A percentile compares a stretch with the other conserved stretches of the same genome.
phyloP scores from a whole-genome alignment of 2,888 invertebrate genomes.

The Apamea sordens region DNA sequence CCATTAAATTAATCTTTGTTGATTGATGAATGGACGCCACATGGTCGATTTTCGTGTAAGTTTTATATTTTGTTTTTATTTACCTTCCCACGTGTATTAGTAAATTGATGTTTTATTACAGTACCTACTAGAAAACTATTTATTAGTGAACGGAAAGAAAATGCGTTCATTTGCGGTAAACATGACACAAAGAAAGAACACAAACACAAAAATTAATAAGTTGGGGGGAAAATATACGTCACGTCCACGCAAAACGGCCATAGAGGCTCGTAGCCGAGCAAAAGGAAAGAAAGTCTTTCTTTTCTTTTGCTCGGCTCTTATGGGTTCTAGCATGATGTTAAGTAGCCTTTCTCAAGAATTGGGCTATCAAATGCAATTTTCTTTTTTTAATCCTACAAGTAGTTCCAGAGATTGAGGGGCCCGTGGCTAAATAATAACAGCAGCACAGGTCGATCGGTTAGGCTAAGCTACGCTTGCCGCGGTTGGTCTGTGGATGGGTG shows the following conservation, averaged over 20 bases:
- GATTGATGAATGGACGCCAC: constrained; percentile 12
- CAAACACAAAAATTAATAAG: background rate
- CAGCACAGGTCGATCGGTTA: too few species aligned
- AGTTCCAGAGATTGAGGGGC: too few species aligned
- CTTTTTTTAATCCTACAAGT: too few species aligned
- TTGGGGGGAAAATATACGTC: background rate
- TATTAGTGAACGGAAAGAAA: background rate
- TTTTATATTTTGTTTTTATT: background rate
- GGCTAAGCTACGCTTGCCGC: too few species aligned
- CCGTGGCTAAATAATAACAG: too few species aligned
- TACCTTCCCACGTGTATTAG: background rate
- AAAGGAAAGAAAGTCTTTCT: too few species aligned
- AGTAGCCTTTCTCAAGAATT: too few species aligned
- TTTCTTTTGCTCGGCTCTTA: too few species aligned
- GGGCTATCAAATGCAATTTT: too few species aligned
- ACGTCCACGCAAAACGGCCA: background rate
- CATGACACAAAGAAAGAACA: background rate
- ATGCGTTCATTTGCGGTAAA: background rate
- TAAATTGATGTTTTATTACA: background rate
- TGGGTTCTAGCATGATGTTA: too few species aligned
- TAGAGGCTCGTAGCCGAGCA: too few species aligned
- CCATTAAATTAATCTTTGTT: constrained; percentile 18
- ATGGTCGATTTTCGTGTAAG: background rate
- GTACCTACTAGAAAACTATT: background rate
- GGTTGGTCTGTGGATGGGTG: too few species aligned